A percentile compares a stretch with the other conserved stretches of the same genome.
phyloP scores from a whole-genome alignment of 2,888 invertebrate species.

The Meiosimyza decipiens region DNA sequence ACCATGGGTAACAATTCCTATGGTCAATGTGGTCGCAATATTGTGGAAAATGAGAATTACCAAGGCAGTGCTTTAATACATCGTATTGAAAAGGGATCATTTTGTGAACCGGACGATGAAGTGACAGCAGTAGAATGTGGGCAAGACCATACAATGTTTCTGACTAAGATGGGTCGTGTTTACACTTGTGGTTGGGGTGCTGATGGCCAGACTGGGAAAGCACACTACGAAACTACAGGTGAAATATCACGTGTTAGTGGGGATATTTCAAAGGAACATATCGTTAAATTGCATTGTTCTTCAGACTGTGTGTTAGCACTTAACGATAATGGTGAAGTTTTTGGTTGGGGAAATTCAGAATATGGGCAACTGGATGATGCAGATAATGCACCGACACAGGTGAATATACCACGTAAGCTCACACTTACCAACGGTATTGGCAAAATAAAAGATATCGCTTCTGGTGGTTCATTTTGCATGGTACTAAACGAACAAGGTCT shows the following conservation, averaged over 20 bases:
- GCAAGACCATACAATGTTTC: conserved; percentile 82
- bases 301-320: conserved; percentile 91
- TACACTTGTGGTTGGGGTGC: conserved; percentile 94
- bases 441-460: conserved; percentile 81
- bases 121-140: conserved; percentile 78
- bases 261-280: conserved; percentile 84
- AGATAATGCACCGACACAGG: conserved; percentile 69
- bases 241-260: conserved; percentile 76
- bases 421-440: conserved; percentile 76
- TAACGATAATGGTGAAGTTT: conserved; percentile 88
- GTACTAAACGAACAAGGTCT: conserved; percentile 84
- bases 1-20: conserved; percentile 91
- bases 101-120: conserved; percentile 73
- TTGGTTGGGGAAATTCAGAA: conserved; percentile 98
- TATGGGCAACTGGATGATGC: conserved; percentile 79
- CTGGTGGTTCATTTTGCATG: conserved; percentile 89
- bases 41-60: conserved; percentile 82
- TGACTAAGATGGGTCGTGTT: conserved; percentile 83
- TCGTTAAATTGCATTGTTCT: conserved; percentile 81
- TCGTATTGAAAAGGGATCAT: conserved; percentile 74
- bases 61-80: conserved; percentile 74
- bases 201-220: conserved; percentile 93
- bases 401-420: conserved; percentile 77
- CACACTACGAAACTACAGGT: conserved; percentile 73
- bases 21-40: conserved; percentile 90